These are phyloP conservation scores for Gadopsis bispinosus DNA, from an alignment of 2,797 vertebrate genomes.

Conservation along the genomic window DNA sequence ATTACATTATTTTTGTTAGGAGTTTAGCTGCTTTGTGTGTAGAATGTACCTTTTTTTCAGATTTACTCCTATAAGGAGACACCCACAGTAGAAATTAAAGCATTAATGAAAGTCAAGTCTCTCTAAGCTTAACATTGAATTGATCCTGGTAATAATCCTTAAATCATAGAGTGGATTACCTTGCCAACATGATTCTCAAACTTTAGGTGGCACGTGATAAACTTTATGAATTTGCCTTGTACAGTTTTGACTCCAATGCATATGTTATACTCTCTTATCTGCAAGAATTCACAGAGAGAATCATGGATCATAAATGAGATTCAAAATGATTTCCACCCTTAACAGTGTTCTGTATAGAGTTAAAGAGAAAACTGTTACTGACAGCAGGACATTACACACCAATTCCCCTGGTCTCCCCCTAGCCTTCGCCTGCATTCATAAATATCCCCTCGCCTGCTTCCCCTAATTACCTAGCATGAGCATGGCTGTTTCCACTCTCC, in stretches of 20 bases:
- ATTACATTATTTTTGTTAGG: background rate
- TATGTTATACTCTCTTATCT: constrained; percentile 1
- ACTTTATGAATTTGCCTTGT: background rate
- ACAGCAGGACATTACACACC: constrained; percentile 84
- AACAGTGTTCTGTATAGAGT: constrained; percentile 74
- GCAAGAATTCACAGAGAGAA: constrained; percentile 28
- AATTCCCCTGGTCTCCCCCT: constrained; percentile 75
- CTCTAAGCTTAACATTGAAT: background rate
- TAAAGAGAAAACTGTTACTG: constrained; percentile 83
- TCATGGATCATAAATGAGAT: constrained; percentile 74
- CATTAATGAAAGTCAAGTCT: background rate
- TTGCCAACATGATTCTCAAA: background rate
- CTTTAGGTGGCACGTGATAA: background rate
- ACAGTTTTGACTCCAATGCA: background rate
- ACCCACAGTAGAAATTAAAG: background rate
- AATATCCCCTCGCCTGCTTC: constrained; percentile 82
- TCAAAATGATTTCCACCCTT: constrained; percentile 70
- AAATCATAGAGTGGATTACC: background rate
- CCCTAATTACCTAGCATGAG: constrained; percentile 85
- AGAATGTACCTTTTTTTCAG: too few relatives aligned
- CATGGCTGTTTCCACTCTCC: constrained; percentile 82
- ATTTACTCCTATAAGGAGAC: background rate
- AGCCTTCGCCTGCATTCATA: constrained; percentile 79
- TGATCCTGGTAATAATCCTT: background rate
- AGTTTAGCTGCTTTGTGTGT: background rate